Base-by-base conservation (phyloP, 2,113 vertebrate species). In the Psettodes erumei region DNA sequence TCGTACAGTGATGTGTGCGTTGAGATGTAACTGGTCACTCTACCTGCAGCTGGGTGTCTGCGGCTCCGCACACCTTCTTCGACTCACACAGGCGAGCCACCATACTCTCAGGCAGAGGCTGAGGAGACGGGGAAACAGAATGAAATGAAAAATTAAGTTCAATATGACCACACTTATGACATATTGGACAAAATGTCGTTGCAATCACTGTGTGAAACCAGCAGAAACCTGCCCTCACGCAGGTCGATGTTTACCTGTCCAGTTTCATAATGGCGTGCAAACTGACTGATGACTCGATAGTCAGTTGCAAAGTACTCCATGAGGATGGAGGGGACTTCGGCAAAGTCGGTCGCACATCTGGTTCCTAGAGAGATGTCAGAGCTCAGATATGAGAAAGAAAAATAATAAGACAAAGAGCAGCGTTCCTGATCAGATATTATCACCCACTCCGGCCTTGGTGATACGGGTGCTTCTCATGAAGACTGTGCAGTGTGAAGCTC, bases 231-330 rank as follows among this genome's bases (percentile, higher is more conserved):
- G 7, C 32, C 15, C 33, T 56, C 28, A 55, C 0, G 16, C 1
- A 37, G 1, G 2, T 15, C n/a, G 25, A 6, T 2, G 3, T 40
- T 33, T 95, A 99, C 98, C 97, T 98, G 96, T 81, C 97, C 98
- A 0, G 97, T 99, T 92, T 98, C 94, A 89, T 97, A 98, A 82
- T 99, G 98, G 5, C 95, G 96, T 77, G 98, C 98, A 89, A 99
- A 99, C 79, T 96, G 97, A 90, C 94, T 96, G 75, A 99, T 93
- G 53, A 99, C 97, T 55, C 97, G 93, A 75, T 98, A 98, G 87
- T 99, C 98, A 18, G 94, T 96, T 68, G 97, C 97, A 91, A 99
- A 99, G 81, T 96, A 99, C 83, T 99, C 98, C 98, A 99, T 99
- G 65, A 99, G 92, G 84, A 99, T 96, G 62, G 98, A 99, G 0